Percentiles rank a stretch among this genome's conserved stretches.
Evolutionary conservation across 2,888 invertebrate genomes (phyloP).

Genomic region (Stenoptilia bipunctidactyla): DNA sequence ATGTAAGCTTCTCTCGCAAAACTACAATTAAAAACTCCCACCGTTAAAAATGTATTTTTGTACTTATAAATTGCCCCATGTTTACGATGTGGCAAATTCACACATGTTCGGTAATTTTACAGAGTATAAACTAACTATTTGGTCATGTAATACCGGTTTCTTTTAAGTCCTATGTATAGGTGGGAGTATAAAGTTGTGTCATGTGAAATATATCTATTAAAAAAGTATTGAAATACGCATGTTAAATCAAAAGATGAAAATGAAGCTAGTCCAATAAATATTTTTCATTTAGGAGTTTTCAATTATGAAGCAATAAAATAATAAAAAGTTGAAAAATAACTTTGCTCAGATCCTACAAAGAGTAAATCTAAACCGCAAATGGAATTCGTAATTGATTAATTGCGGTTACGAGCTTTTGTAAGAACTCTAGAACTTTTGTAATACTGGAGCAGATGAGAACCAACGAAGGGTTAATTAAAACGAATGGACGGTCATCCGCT

Average conservation of each 20-base stretch:
- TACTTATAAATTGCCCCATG: neutral
- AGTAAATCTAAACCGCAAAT: slow-evolving; percentile 21
- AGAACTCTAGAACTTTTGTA: slow-evolving; percentile 41
- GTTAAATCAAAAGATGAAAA: neutral
- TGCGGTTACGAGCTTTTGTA: slow-evolving; percentile 27
- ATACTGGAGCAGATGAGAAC: slow-evolving; percentile 43
- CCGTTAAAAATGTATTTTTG: neutral
- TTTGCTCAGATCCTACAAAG: neutral
- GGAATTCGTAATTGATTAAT: slow-evolving; percentile 47
- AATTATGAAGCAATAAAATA: neutral
- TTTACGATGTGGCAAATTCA: neutral
- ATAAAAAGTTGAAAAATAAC: neutral
- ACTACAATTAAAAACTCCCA: neutral
- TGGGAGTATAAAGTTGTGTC: neutral
- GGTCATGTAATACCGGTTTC: neutral
- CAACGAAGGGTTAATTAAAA: slow-evolving; percentile 63
- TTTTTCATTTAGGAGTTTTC: neutral
- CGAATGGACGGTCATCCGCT: slow-evolving; percentile 63
- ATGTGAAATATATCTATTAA: neutral
- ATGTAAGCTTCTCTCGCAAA: neutral
- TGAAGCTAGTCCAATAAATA: too few relatives aligned
- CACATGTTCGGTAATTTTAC: neutral
- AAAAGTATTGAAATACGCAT: neutral
- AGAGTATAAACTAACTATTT: neutral
- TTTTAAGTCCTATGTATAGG: neutral